Evolutionary conservation across 2,888 invertebrate species (phyloP), one percentile per base, ranked within the genome.

Genomic region (Cancer borealis): DNA sequence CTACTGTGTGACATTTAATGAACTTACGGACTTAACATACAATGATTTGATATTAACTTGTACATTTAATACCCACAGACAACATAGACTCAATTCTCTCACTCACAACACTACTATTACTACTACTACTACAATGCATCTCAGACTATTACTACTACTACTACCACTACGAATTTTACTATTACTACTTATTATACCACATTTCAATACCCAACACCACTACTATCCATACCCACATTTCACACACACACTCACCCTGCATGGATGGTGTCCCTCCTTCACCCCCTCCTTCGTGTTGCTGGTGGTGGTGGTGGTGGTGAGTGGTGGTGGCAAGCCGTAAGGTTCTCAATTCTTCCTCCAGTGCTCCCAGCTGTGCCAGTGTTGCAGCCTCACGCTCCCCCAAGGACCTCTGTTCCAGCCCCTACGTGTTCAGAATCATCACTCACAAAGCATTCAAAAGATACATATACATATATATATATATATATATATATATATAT

Each of bases 281-380:
- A 3, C 49, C 73, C 26, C 91, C 54, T 47, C 49, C 89, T 17
- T 47, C 49, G 8, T 47, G n/a, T 21, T 89, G 89, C 60, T 91
- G 8, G 54, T 92, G 92, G 39, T 87, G 87, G 84, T 92, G 87
- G 87, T 87, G 54, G 87, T 84, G 30, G 92, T 87, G 54, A 30
- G 92, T n/a, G n/a, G 93, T 30, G 14, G 93, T 92, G 1, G 94
- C 94, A 3, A 92, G 94, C 8, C 94, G 91, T 3, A 94, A 49
- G 5, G 92, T 94, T 49, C 92, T 79, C 54, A 94, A 46, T 47
- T 94, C 94, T 39, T 94, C 94, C 88, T 94, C 94, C 73, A 94
- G 66, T 21, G 92, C 54, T 17, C 92, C 92, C 54, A 94, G 91
- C 87, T 94, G 94, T 8, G 91, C 87, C 47, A 94, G 92, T 39